Base-by-base conservation (phyloP, 37 sponge, comb jelly and placozoan species). In the Cliona cf. orientalis region DNA sequence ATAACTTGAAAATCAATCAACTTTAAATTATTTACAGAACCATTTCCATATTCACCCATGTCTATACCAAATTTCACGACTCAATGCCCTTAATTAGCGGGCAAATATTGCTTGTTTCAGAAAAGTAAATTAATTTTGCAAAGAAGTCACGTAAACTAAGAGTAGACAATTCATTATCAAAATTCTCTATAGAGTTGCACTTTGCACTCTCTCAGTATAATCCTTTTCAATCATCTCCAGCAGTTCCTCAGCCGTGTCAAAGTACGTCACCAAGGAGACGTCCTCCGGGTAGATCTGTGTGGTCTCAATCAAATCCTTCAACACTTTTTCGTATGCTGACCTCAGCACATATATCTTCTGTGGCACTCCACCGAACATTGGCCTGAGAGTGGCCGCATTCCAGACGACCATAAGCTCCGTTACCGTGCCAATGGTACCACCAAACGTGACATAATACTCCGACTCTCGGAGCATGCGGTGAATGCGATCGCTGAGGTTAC, bases 341-440 rank as follows among this genome's bases (percentile, higher is more conserved):
- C 84, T 53, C 25, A 58, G 42, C 5, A 91, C 31, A 40, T 76
- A 84, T 2, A 95, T 70, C 43, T 71, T 80, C 22, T 74, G 83
- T 1, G 72, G 34, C 22, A 59, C 22, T 2, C 75, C 68, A 11
- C 89, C 82, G 37, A 43, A 66, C 46, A 71, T 17, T 0, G 80
- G 61, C 14, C 83, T 45, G 6, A 81, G 31, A 19, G 74, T 32
- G 22, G 76, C 71, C 2, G 45, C 44, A n/a, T 88, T 80, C 91
- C 84, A 83, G 0, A 61, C 80, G 17, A 83, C 62, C 33, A 95
- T 19, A 22, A 88, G 57, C 40, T 95, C 95, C 1, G 86, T 80
- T 11, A 87, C 17, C 0, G 95, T 95, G 2, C 95, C 95, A 42
- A 90, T 82, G 19, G 77, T 81, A 0, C 95, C 95, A 1, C 89